These are phyloP conservation scores for Oligia latruncula DNA, from an alignment of 2,888 invertebrate species.

Conservation along the genomic window DNA sequence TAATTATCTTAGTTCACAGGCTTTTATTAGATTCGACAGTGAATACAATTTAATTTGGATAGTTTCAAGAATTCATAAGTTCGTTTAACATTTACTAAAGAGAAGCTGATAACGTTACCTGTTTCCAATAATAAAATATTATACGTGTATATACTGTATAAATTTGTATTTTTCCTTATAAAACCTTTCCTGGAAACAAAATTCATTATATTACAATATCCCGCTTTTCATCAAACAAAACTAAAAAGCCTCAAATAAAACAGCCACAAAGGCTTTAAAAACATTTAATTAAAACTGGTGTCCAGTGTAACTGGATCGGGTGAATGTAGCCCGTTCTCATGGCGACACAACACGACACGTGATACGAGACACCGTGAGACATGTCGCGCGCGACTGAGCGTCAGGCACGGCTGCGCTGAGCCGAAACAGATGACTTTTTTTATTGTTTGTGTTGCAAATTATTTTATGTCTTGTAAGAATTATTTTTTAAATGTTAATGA, in stretches of 20 bases:
- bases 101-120: neutral
- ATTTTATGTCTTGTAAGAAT: neutral
- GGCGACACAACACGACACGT: slow-evolving; percentile 54
- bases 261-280: slow-evolving; percentile 49
- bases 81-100: neutral
- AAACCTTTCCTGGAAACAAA: slow-evolving; percentile 1
- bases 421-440: slow-evolving; percentile 44
- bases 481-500: no score
- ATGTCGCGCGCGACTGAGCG: slow-evolving; percentile 66
- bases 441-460: slow-evolving; percentile 31
- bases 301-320: slow-evolving; percentile 53
- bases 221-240: slow-evolving; percentile 43
- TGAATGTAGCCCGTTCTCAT: slow-evolving; percentile 62
- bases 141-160: neutral
- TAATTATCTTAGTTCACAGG: neutral
- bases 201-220: slow-evolving; percentile 9
- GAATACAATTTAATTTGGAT: slow-evolving; percentile 10
- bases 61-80: neutral
- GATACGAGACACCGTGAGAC: slow-evolving; percentile 71
- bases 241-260: slow-evolving; percentile 32
- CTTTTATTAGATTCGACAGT: slow-evolving; percentile 8
- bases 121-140: neutral
- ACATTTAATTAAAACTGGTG: slow-evolving; percentile 65
- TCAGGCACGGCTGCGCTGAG: slow-evolving; percentile 59
- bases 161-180: neutral